Conservation (phyloP, 1,140 invertebrate genomes). For the Aphaenogaster floridana region DNA sequence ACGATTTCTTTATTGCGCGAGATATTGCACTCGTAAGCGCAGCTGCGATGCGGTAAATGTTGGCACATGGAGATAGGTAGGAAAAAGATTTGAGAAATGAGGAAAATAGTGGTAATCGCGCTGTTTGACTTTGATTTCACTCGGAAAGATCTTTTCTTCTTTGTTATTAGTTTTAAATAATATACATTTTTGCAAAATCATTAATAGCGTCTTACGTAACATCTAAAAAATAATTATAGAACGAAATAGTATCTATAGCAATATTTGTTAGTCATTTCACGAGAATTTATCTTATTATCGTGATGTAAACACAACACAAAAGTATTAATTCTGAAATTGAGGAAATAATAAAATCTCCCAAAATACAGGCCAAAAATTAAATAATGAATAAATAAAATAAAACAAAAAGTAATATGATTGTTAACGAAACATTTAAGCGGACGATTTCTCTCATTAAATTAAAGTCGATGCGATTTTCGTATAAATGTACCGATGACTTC, state of each 20-base stretch:
- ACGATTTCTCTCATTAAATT: neutral
- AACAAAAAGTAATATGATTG: neutral
- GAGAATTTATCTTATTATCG: neutral
- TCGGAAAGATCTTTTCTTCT: neutral
- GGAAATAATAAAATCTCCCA: neutral
- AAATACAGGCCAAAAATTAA: neutral
- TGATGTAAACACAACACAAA: no score
- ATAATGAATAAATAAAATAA: constrained; percentile 12
- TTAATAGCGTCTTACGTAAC: neutral
- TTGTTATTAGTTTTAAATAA: neutral
- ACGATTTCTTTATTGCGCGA: constrained; percentile 14
- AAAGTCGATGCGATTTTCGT: neutral
- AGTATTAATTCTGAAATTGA: neutral
- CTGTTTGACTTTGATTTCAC: neutral
- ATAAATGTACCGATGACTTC: neutral
- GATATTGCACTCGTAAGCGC: constrained; percentile 21
- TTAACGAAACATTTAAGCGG: neutral
- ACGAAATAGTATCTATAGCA: no score
- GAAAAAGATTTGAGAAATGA: constrained; percentile 9
- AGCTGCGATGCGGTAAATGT: neutral
- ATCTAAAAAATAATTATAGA: neutral
- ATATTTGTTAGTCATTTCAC: neutral
- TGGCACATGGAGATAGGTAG: neutral
- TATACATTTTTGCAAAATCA: neutral
- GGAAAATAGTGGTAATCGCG: neutral